Percentiles rank a stretch among this genome's conserved stretches.
Conservation (phyloP, 2,888 invertebrate species). For the Megaustenia siamemsis region DNA sequence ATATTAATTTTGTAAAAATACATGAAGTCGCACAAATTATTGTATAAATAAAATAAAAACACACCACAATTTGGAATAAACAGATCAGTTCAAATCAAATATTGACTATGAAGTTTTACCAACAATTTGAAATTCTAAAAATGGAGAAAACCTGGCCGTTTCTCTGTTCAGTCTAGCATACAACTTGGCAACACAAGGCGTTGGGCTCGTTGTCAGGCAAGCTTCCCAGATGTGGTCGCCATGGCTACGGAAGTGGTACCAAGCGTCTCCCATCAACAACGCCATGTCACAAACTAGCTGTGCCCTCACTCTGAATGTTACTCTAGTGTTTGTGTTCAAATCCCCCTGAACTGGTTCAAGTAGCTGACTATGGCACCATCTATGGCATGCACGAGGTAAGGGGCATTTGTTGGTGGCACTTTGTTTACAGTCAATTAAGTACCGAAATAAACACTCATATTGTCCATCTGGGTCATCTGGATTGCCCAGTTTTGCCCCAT, state of each 20-base stretch:
- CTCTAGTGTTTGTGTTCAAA: conserved; percentile 66
- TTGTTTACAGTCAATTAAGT: conserved; percentile 75
- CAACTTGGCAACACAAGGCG: conserved; percentile 67
- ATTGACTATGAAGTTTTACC: conserved; percentile 32
- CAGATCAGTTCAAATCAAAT: background rate
- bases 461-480: conserved; percentile 60
- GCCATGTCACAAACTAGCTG: conserved; percentile 75
- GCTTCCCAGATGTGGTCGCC: conserved; percentile 74
- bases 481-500: conserved; percentile 64
- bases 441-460: conserved; percentile 75
- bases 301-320: conserved; percentile 75
- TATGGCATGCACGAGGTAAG: conserved; percentile 73
- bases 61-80: too few relatives aligned
- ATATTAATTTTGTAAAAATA: too few relatives aligned
- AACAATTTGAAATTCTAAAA: conserved; percentile 70
- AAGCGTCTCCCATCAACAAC: conserved; percentile 73
- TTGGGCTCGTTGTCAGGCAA: conserved; percentile 66
- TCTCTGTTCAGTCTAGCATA: conserved; percentile 72
- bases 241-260: conserved; percentile 74
- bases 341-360: conserved; percentile 75
- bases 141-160: conserved; percentile 70
- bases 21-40: too few relatives aligned
- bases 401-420: conserved; percentile 70
- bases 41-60: too few relatives aligned
- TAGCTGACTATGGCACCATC: conserved; percentile 74